These are phyloP conservation scores for Paradoxurus hermaphroditus DNA, from an alignment of 2,113 vertebrate genomes.

Conservation along the genomic window DNA sequence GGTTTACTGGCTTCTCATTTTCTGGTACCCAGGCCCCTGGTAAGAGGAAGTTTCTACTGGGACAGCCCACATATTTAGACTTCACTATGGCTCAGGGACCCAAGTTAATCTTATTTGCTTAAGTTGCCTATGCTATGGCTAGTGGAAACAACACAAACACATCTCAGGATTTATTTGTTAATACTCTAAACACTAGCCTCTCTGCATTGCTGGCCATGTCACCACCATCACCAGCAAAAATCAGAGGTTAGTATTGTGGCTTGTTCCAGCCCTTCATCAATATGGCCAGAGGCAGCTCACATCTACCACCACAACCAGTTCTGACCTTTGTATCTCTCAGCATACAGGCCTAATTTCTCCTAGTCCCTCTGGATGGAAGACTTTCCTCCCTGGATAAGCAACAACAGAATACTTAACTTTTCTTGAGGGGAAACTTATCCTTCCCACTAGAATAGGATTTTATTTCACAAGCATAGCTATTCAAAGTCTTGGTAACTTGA, in stretches of 20 bases:
- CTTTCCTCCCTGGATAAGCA: not conserved
- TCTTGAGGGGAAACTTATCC: too few relatives aligned
- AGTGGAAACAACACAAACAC: not conserved
- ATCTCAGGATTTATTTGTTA: not conserved
- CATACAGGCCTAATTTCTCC: not conserved
- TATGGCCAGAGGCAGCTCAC: not conserved
- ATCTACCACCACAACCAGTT: not conserved
- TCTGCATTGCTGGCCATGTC: not conserved
- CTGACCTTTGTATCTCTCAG: not conserved
- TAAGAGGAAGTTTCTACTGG: not conserved
- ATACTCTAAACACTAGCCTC: not conserved
- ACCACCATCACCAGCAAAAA: not conserved
- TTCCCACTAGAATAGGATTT: not conserved
- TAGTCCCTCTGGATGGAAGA: not conserved
- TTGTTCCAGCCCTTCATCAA: not conserved
- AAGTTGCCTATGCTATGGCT: not conserved
- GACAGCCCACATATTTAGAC: not conserved
- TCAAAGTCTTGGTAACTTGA: not conserved
- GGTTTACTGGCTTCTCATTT: not conserved
- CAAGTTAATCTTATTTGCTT: not conserved
- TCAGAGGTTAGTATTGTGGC: not conserved
- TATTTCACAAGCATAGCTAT: not conserved
- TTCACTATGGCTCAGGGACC: not conserved
- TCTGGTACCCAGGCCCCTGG: not conserved
- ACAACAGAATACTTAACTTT: not conserved